Conservation (phyloP, 2,113 vertebrate genomes). For the Macrotus californicus region DNA sequence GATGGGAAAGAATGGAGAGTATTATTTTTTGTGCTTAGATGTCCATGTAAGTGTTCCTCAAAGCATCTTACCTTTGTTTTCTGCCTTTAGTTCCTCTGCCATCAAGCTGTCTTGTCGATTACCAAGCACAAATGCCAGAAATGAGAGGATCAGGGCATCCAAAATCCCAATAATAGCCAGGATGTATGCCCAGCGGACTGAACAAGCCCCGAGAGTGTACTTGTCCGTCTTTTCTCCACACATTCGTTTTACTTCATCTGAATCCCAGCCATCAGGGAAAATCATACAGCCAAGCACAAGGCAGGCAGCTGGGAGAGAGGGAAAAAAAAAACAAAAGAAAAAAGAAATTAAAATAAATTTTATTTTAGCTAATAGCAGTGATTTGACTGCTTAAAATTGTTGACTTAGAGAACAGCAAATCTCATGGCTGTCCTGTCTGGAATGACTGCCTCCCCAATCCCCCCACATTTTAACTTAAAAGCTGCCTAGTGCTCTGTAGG, state of each 20-base stretch:
- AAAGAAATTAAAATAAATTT: conserved; percentile 62
- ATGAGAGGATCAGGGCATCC: conserved; percentile 96
- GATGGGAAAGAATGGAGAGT: not conserved
- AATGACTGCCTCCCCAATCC: not conserved
- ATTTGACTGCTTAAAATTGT: conserved; percentile 14
- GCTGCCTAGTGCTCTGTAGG: not conserved
- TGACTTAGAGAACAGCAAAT: not conserved
- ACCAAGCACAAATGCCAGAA: conserved; percentile 96
- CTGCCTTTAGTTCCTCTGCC: conserved; percentile 94
- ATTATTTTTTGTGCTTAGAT: not conserved
- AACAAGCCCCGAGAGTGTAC: conserved; percentile 94
- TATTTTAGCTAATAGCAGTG: conserved; percentile 27
- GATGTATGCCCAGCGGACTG: conserved; percentile 96
- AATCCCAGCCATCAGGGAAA: conserved; percentile 97
- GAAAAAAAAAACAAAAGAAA: conserved; percentile 52
- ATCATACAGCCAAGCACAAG: conserved; percentile 98
- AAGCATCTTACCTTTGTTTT: conserved; percentile 92
- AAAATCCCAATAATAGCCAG: conserved; percentile 97
- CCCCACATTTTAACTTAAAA: not conserved
- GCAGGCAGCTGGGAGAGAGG: conserved; percentile 87
- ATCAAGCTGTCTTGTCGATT: conserved; percentile 97
- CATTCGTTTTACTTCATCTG: conserved; percentile 92
- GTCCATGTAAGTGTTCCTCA: conserved; percentile 44
- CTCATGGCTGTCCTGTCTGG: not conserved
- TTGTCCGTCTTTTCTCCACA: conserved; percentile 96